These are phyloP conservation scores for Oncopodura yosiiana DNA, from an alignment of 1,140 invertebrate genomes.

Conservation along the genomic window DNA sequence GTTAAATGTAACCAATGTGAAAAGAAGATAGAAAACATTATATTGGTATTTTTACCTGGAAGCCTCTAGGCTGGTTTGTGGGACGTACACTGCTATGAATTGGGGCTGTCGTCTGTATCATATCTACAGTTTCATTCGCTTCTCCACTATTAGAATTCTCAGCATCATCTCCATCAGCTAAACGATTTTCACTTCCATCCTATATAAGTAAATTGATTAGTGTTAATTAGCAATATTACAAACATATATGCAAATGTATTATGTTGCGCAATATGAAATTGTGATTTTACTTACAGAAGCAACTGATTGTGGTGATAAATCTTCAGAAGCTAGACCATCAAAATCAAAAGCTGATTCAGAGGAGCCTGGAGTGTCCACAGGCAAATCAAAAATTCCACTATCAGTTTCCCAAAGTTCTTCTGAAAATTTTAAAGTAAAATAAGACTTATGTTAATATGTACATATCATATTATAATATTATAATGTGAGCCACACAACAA, in stretches of 20 bases:
- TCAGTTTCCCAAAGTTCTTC: slow-evolving; percentile 31
- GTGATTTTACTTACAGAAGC: background rate
- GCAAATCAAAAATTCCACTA: slow-evolving; percentile 27
- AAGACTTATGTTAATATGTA: too few relatives aligned
- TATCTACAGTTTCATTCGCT: slow-evolving; percentile 16
- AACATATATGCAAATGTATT: too few relatives aligned
- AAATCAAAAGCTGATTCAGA: background rate
- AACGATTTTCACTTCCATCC: background rate
- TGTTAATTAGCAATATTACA: too few relatives aligned
- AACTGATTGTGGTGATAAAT: background rate
- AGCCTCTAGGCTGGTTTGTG: slow-evolving; percentile 31
- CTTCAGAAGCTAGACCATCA: too few relatives aligned
- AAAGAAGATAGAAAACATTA: background rate
- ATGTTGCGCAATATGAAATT: too few relatives aligned
- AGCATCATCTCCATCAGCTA: background rate
- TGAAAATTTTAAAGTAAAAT: slow-evolving; percentile 8
- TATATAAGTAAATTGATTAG: background rate
- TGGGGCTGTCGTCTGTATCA: slow-evolving; percentile 35
- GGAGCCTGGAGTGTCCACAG: slow-evolving; percentile 6
- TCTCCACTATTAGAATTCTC: background rate
- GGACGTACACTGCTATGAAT: slow-evolving; percentile 29
- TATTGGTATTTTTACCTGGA: slow-evolving; percentile 33
- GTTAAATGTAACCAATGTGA: background rate
- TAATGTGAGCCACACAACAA: background rate
- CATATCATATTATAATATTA: too few relatives aligned